Base-by-base conservation (phyloP, 2,797 vertebrate species). In the Pagetopsis macropterus region DNA sequence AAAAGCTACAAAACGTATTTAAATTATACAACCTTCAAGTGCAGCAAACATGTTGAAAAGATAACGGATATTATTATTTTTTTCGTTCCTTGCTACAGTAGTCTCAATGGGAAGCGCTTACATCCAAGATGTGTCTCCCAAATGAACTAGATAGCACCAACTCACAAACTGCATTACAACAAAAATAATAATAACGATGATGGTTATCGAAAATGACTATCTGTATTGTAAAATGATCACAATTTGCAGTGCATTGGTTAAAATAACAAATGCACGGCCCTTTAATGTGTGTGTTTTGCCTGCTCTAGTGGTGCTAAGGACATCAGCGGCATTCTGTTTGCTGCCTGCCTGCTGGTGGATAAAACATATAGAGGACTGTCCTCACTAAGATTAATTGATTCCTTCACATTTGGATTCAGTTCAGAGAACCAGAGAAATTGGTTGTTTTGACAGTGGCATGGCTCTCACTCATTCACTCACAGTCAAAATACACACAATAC, bases 351-450 rank as follows among this genome's bases (percentile, higher is more conserved):
- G 84, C 67, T 84, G 67, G 60, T 86, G 77, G 76, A 84, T 81
- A 81, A 79, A 85, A 84, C 67, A 79, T 86, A 87, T 82, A 84
- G 84, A 79, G 51, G 76, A 82, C 81, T 80, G 76, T 84, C 78
- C 79, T 78, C 86, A 72, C 81, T 79, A 78, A 91, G 86, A 90
- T 88, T 85, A 88, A 91, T 87, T 92, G 85, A 90, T 90, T 88
- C 72, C 79, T 87, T 87, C 75, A 87, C 79, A 88, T 90, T 84
- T 87, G 82, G 85, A 90, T 91, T 90, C 83, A 87, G 86, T 88
- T 91, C 87, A 87, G 72, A 92, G 83, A 82, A 81, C 75, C 83
- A 79, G 72, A 88, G 84, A 90, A 87, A 90, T 88, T 80, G 85
- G 76, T 88, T 90, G 84, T 92, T 91, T 91, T 87, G 86, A 90